Evolutionary conservation across 2,888 invertebrate species (phyloP).

Genomic region (Aquatica leii): DNA sequence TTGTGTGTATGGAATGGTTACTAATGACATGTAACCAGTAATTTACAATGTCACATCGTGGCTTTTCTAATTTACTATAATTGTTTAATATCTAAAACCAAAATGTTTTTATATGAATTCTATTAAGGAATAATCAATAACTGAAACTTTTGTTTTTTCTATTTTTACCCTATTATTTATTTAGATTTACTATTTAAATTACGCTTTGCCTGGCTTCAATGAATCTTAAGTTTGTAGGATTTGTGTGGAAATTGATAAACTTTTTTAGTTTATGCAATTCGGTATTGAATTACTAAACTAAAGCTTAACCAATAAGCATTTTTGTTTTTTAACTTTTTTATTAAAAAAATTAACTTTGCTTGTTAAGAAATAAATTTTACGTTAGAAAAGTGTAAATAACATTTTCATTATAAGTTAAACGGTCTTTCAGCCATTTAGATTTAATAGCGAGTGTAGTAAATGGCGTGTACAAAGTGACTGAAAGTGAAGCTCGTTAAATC

Average conservation of each 20-base stretch:
- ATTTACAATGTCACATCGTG: no score
- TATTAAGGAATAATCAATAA: conserved; percentile 5
- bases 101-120: not conserved
- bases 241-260: conserved; percentile 10
- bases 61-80: no score
- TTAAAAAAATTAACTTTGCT: not conserved
- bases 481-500: conserved; percentile 6
- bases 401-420: not conserved
- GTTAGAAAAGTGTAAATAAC: not conserved
- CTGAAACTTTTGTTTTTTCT: conserved; percentile 2
- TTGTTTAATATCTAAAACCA: no score
- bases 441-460: not conserved
- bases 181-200: conserved; percentile 14
- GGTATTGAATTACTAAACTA: not conserved
- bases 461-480: not conserved
- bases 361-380: not conserved
- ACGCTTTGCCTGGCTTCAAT: not conserved
- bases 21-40: conserved; percentile 9
- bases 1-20: conserved; percentile 15
- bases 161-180: conserved; percentile 5
- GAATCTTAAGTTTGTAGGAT: conserved; percentile 8
- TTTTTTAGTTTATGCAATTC: not conserved
- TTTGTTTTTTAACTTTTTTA: no score
- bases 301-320: no score
- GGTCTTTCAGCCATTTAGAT: not conserved